A percentile compares a stretch with the other conserved stretches of the same genome.
Conservation (phyloP, 2,888 invertebrate species). For the Scrobipalpa costella region DNA sequence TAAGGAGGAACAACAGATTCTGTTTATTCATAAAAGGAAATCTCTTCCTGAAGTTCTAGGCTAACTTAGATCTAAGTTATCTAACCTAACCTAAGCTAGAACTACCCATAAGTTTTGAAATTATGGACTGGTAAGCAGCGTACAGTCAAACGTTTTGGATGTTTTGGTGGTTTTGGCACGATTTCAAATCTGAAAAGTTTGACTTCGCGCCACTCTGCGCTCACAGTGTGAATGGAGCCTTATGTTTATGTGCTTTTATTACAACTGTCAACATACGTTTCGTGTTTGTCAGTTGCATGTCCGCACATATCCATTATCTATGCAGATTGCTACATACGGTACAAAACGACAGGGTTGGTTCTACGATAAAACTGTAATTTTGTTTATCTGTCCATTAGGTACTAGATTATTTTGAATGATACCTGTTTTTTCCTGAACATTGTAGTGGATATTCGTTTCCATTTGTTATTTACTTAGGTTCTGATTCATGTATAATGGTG, state of each 20-base stretch:
- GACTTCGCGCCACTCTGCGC: neutral
- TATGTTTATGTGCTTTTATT: neutral
- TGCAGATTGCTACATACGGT: constrained; percentile 7
- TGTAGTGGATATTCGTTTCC: neutral
- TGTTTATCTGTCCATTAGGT: neutral
- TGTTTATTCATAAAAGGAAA: no score
- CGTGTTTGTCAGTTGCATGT: neutral
- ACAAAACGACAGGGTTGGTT: neutral
- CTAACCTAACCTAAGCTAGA: no score
- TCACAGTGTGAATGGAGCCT: neutral
- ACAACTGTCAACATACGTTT: neutral
- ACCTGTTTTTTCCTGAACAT: neutral
- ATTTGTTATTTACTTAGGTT: neutral
- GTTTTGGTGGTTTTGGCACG: neutral
- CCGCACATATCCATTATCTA: neutral
- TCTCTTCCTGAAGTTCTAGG: no score
- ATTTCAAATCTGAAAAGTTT: neutral
- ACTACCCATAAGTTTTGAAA: neutral
- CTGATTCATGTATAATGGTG: neutral
- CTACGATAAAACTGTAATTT: neutral
- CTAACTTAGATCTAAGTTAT: no score
- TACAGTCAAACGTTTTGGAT: neutral
- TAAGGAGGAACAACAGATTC: no score
- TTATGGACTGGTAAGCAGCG: neutral
- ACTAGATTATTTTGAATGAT: neutral